phyloP scores from a whole-genome alignment of 2,888 invertebrate species.

The Criorhina ranunculi region DNA sequence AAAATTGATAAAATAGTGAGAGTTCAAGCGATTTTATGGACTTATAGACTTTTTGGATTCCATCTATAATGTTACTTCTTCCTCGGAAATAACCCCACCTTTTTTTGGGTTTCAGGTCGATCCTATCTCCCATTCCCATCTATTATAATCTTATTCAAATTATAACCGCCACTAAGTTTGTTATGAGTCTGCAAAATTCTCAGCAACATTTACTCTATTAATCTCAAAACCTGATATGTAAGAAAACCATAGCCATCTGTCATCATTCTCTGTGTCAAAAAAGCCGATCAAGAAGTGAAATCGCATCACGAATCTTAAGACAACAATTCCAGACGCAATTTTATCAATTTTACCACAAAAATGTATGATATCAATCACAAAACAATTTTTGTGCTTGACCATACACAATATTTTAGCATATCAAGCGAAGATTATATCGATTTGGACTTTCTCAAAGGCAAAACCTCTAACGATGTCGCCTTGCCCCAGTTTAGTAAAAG shows the following conservation, averaged over 20 bases:
- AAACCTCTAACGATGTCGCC: constrained; percentile 87
- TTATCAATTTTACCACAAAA: constrained; percentile 48
- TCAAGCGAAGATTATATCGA: constrained; percentile 84
- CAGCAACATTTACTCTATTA: background rate
- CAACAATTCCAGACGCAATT: constrained; percentile 19
- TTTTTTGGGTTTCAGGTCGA: too few relatives aligned
- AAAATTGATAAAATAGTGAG: too few relatives aligned
- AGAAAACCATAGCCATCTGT: background rate
- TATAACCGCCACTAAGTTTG: background rate
- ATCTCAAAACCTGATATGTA: background rate
- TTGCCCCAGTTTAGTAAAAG: constrained; percentile 95
- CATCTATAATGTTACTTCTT: too few relatives aligned
- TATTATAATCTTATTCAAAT: background rate
- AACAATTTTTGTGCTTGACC: constrained; percentile 97
- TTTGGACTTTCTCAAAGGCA: constrained; percentile 84
- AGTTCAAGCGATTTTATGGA: too few relatives aligned
- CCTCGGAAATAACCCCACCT: too few relatives aligned
- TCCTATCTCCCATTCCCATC: too few relatives aligned
- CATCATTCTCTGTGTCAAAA: background rate
- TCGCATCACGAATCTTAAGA: constrained; percentile 5
- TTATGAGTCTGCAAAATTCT: background rate
- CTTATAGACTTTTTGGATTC: too few relatives aligned
- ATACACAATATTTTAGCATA: constrained; percentile 95
- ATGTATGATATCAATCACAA: constrained; percentile 91
- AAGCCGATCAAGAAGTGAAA: constrained; percentile 40